These are phyloP conservation scores for Bubo scandiacus DNA, from an alignment of 2,113 vertebrate species.

Conservation along the genomic window DNA sequence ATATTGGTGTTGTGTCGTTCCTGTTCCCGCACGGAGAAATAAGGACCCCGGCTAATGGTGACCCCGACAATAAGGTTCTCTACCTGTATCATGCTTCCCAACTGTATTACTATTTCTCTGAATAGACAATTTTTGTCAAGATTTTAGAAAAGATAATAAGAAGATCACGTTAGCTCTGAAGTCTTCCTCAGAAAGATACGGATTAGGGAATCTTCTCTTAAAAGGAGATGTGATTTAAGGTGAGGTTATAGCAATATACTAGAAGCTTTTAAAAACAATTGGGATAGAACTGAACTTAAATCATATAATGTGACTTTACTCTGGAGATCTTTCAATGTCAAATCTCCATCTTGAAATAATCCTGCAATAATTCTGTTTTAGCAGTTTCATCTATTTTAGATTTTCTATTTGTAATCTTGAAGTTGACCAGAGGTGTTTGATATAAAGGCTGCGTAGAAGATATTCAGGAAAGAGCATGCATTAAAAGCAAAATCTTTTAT, in stretches of 20 bases:
- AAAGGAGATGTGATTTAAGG: not conserved
- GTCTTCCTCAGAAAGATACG: not conserved
- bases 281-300: not conserved
- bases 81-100: not conserved
- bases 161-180: not conserved
- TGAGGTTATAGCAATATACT: not conserved
- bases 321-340: not conserved
- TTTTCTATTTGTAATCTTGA: not conserved
- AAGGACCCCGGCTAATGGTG: too few relatives aligned
- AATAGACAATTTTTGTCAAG: not conserved
- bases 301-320: not conserved
- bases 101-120: not conserved
- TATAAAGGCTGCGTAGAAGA: not conserved
- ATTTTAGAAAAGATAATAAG: not conserved
- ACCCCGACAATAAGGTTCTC: not conserved
- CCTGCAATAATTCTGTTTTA: slow-evolving; percentile 14
- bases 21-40: too few relatives aligned
- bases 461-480: not conserved
- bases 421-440: not conserved
- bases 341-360: slow-evolving; percentile 6
- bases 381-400: slow-evolving; percentile 12
- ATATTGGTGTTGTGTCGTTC: too few relatives aligned
- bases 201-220: not conserved
- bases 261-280: not conserved
- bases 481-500: not conserved